Base-by-base conservation (phyloP, 2,797 vertebrate genomes). In the Sebastes matsubarae region DNA sequence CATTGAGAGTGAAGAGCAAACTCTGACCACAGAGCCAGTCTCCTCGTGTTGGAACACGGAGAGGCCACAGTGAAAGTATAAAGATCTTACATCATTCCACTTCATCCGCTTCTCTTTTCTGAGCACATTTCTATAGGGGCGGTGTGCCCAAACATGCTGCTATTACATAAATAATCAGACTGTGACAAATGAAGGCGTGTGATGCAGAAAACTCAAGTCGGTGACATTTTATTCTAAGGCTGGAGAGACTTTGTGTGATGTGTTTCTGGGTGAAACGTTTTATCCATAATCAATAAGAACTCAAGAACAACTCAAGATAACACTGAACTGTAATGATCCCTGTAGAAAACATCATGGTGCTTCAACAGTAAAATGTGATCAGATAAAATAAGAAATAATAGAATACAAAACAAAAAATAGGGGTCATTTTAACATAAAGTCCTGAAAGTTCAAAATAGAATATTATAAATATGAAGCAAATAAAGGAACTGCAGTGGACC, bases 1-100 rank as follows among this genome's bases (percentile, higher is more conserved):
- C 84, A 80, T 87, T 91, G 88, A 90, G 83, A 87, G 85, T 55
- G 55, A 57, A 38, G 71, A 85, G 75, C 79, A 81, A 85, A 82
- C 76, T 82, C 60, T 82, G 91, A 91, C 94, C 88, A 73, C 90
- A 90, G 72, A 65, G 66, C 64, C 25, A 55, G 30, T 24, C 55
- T 55, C 59, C 34, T 93, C 94, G 68, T 86, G 94, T 90, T 72
- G 54, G 75, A 73, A 88, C 93, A 91, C 4, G 81, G 88, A 67
- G 69, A 32, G 67, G 38, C 16, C 68, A 42, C 36, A 36, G 71
- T 24, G 77, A 80, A 50, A 75, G 60, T 8, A 54, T 34, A 88
- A 70, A 72, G 69, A 25, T n/a, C 73, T 69, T 11, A 64, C 63
- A 72, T 78, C 25, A 70, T 68, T 59, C 70, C 65, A 52, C 14